These are phyloP conservation scores for Phenganax stokvisi DNA, from an alignment of 92 coral and sea anemone species.

Conservation along the genomic window DNA sequence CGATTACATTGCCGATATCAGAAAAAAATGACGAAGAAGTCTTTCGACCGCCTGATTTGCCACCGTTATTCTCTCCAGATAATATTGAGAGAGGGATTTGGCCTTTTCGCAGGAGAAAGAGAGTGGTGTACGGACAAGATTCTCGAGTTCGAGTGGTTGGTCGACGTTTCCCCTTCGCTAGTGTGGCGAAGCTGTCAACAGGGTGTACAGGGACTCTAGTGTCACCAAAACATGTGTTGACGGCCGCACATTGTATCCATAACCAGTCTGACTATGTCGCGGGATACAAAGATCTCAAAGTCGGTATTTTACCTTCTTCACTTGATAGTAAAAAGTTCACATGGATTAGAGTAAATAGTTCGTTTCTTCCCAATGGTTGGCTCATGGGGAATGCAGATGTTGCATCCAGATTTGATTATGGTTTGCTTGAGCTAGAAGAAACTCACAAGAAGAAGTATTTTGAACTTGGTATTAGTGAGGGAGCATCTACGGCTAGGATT, in stretches of 20 bases:
- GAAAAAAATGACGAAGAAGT: too few relatives aligned
- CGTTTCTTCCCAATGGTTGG: slow-evolving; percentile 76
- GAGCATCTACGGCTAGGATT: slow-evolving; percentile 52
- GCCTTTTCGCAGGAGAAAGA: slow-evolving; percentile 41
- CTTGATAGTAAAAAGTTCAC: slow-evolving; percentile 42
- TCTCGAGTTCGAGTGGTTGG: slow-evolving; percentile 41
- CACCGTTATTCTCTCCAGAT: too few relatives aligned
- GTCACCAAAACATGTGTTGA: slow-evolving; percentile 76
- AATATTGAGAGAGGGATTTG: too few relatives aligned
- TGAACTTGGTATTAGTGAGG: slow-evolving; percentile 68
- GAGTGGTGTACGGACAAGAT: slow-evolving; percentile 37
- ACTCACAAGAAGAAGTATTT: slow-evolving; percentile 64
- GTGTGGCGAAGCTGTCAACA: slow-evolving; percentile 70
- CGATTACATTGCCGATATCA: too few relatives aligned
- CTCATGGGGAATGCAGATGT: slow-evolving; percentile 58
- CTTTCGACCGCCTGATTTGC: too few relatives aligned
- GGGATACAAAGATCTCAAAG: slow-evolving; percentile 57
- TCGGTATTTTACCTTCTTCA: slow-evolving; percentile 58
- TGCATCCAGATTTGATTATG: slow-evolving; percentile 85
- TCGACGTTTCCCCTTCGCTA: slow-evolving; percentile 67
- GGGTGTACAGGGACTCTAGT: slow-evolving; percentile 87
- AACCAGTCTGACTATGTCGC: slow-evolving; percentile 70
- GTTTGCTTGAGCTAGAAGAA: slow-evolving; percentile 57
- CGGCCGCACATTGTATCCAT: slow-evolving; percentile 93
- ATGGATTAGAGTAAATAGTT: slow-evolving; percentile 56